Evolutionary conservation across 2,113 vertebrate genomes (phyloP), one percentile per base, ranked within the genome.

Genomic region (Chionomys nivalis): DNA sequence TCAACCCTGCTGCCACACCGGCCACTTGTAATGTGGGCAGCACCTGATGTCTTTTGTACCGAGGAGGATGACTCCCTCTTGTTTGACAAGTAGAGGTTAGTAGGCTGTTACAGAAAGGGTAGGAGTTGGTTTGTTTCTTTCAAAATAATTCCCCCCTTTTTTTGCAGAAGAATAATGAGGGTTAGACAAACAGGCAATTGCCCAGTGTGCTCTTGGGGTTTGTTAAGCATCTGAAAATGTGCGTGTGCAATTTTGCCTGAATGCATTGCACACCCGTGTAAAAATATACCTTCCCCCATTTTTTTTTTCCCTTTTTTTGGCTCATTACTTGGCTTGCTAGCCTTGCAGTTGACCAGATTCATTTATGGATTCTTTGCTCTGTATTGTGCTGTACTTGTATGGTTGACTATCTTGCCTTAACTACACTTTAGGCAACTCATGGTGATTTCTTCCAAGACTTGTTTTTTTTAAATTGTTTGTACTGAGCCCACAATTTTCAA

Each of bases 351-450:
- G 31, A 86, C 83, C 47, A 17, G 77, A 82, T 86, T 90, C 70
- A 90, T 73, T 82, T 66, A 63, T 31, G 39, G 19, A 21, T 63
- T 87, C 78, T 33, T 12, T 52, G 28, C 61, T 81, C 76, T 63
- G 0, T 87, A 87, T 73, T 81, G 79, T 96, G 93, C 95, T 31
- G 8, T 72, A 65, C 61, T 75, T 75, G 47, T 65, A 17, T 24
- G 36, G 87, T 90, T 97, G 92, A 93, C 93, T 93, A 1, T 97
- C 77, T 93, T 2, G 95, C 96, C 94, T 97, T 96, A 97, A 95
- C 93, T 89, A 87, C 82, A 95, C 47, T 87, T 91, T 36, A 58
- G 90, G 82, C 82, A 91, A 86, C 86, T 86, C 81, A 72, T 26
- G 49, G 78, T 75, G 55, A 85, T 97, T 89, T 92, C 44, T 31